phyloP scores from a whole-genome alignment of 1,140 invertebrate genomes.

The Trachelipus rathkii region DNA sequence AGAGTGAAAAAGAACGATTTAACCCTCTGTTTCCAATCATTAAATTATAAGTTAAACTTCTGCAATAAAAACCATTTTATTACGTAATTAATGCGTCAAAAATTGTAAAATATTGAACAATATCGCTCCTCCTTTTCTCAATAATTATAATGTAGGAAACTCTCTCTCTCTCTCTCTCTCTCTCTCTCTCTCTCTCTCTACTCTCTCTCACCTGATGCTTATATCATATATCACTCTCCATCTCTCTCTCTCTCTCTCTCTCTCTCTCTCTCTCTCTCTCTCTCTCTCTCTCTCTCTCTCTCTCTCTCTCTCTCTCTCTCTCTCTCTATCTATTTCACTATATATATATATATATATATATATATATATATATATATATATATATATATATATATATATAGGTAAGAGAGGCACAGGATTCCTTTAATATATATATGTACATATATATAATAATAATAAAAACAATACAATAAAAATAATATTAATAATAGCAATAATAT shows the following conservation, averaged over 20 bases:
- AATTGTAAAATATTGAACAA: background rate
- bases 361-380: too few species aligned
- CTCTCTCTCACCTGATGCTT: background rate
- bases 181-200: background rate
- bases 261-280: background rate
- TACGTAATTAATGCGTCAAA: slow-evolving; percentile 1
- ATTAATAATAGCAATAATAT: too few species aligned
- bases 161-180: background rate
- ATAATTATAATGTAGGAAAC: background rate
- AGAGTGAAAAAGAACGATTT: background rate
- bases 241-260: background rate
- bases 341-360: too few species aligned
- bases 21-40: background rate
- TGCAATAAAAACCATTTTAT: background rate
- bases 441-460: too few species aligned
- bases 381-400: too few species aligned
- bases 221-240: too few species aligned
- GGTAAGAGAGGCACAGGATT: too few species aligned
- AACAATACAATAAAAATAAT: too few species aligned
- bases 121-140: background rate
- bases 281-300: background rate
- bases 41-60: slow-evolving; percentile 7
- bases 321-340: too few species aligned
- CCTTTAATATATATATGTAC: too few species aligned
- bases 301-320: too few species aligned